phyloP scores from a whole-genome alignment of 2,113 vertebrate species.

The Aegotheles bennettii region DNA sequence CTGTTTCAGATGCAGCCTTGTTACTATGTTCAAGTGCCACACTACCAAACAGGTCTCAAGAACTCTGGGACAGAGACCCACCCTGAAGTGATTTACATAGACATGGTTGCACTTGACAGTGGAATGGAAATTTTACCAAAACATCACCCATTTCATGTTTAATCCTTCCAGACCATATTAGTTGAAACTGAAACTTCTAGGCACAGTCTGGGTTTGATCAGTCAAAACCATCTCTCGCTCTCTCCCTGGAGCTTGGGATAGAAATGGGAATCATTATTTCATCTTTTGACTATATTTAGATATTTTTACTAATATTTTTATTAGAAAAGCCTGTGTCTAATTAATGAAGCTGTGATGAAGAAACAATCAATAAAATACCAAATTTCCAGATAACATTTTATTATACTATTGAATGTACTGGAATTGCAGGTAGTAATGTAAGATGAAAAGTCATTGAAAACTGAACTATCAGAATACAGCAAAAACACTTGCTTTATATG shows the following conservation, averaged over 20 bases:
- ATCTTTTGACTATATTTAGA: neutral
- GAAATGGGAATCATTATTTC: neutral
- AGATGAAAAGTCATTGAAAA: neutral
- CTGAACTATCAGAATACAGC: neutral
- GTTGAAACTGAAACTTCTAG: neutral
- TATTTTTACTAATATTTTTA: neutral
- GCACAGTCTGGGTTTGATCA: neutral
- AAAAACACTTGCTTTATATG: neutral
- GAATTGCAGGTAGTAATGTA: neutral
- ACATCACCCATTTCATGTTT: neutral
- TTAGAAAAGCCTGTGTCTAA: neutral
- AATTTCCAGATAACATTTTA: neutral
- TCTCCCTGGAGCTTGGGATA: neutral
- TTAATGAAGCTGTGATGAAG: neutral
- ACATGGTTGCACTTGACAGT: accelerated
- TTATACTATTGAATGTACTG: neutral
- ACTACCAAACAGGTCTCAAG: neutral
- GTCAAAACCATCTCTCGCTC: neutral
- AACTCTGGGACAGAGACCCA: neutral
- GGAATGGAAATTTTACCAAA: neutral
- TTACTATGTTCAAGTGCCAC: neutral
- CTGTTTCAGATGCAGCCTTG: neutral
- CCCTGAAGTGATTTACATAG: neutral
- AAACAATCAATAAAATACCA: neutral
- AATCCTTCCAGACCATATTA: neutral